Percentiles rank a stretch among this genome's conserved stretches.
Evolutionary conservation across 2,888 invertebrate genomes (phyloP).

Genomic region (Helicoverpa assulta): DNA sequence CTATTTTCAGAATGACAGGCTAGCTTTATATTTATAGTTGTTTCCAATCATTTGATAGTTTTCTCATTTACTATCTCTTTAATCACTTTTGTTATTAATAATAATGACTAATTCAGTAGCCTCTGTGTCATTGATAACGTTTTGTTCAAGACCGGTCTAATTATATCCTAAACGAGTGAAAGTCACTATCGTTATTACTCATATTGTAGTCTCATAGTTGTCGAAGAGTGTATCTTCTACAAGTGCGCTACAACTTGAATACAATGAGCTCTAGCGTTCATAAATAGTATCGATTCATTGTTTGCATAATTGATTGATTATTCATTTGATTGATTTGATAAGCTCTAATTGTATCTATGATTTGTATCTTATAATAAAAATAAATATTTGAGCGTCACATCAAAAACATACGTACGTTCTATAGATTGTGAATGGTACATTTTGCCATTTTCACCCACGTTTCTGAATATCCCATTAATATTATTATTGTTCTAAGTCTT

Average conservation of each 20-base stretch:
- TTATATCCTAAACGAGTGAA: conserved; percentile 5
- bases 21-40: conserved; percentile 1
- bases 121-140: conserved; percentile 24
- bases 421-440: too few relatives aligned
- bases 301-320: conserved; percentile 21
- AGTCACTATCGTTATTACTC: conserved; percentile 21
- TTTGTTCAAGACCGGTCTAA: neutral
- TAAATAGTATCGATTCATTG: conserved; percentile 16
- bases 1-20: conserved; percentile 1
- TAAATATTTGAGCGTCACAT: neutral
- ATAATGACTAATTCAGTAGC: conserved; percentile 5
- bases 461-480: too few relatives aligned
- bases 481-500: too few relatives aligned
- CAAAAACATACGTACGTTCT: too few relatives aligned
- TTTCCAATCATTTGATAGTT: conserved; percentile 24
- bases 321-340: conserved; percentile 18
- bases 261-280: conserved; percentile 24
- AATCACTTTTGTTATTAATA: conserved; percentile 9
- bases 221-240: conserved; percentile 2
- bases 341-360: conserved; percentile 26
- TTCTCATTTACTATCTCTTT: conserved; percentile 15
- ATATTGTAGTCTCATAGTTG: conserved; percentile 11
- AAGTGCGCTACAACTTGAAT: conserved; percentile 27
- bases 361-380: neutral
- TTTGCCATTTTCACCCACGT: too few relatives aligned